These are phyloP conservation scores for Epizoanthus stellaris DNA, from an alignment of 92 coral and sea anemone genomes.

Conservation along the genomic window DNA sequence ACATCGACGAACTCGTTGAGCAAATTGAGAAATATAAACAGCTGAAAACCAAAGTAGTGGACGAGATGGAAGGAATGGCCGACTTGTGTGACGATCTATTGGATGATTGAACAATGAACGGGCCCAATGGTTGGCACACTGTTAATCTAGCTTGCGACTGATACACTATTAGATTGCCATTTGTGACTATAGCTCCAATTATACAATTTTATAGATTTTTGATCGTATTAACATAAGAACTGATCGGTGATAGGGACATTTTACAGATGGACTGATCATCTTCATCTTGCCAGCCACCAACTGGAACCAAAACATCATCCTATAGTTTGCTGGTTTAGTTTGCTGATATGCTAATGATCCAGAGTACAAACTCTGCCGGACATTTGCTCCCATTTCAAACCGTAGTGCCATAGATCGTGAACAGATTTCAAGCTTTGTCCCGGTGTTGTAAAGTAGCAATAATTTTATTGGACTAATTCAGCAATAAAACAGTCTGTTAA, in stretches of 20 bases:
- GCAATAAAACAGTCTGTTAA: constrained; percentile 21
- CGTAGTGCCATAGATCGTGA: background rate
- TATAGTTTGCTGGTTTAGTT: no score
- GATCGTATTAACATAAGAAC: background rate
- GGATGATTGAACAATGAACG: background rate
- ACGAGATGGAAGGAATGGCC: constrained; percentile 85
- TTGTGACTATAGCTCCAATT: background rate
- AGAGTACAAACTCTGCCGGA: background rate
- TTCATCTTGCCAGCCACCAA: background rate
- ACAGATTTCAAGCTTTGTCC: background rate
- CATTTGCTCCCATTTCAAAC: background rate
- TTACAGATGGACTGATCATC: constrained; percentile 5
- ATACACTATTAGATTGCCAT: background rate
- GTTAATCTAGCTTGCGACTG: background rate
- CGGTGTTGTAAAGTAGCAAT: background rate
- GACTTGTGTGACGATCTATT: constrained; percentile 36
- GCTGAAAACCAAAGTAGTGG: constrained; percentile 50
- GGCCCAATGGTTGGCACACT: background rate
- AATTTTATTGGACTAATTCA: background rate
- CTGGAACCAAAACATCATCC: no score
- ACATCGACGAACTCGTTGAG: constrained; percentile 58
- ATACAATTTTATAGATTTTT: background rate
- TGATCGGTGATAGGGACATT: constrained; percentile 1
- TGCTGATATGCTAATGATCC: constrained; percentile 12
- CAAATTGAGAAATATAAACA: constrained; percentile 56